These are phyloP conservation scores for Teinopalpus imperialis DNA, from an alignment of 2,888 invertebrate species.

Conservation along the genomic window DNA sequence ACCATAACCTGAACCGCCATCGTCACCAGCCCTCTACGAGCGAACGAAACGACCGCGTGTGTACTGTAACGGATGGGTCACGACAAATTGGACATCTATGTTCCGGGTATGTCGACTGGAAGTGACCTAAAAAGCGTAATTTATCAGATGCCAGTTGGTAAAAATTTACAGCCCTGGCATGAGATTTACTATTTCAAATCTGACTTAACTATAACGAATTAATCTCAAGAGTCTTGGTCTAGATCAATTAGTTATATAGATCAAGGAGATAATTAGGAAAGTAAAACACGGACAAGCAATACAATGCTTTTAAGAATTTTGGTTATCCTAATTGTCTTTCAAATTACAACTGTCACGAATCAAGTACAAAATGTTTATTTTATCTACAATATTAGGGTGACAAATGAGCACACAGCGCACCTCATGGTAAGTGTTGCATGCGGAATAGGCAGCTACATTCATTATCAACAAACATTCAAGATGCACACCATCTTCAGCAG, in stretches of 20 bases:
- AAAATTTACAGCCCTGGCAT: not conserved
- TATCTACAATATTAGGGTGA: too few relatives aligned
- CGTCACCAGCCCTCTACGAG: not conserved
- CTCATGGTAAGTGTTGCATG: too few relatives aligned
- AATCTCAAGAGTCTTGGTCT: not conserved
- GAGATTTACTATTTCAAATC: too few relatives aligned
- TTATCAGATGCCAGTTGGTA: not conserved
- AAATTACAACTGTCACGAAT: too few relatives aligned
- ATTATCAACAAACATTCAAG: too few relatives aligned
- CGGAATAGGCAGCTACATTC: too few relatives aligned
- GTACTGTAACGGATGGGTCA: not conserved
- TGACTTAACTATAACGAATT: not conserved
- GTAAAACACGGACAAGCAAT: too few relatives aligned
- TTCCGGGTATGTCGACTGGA: constrained; percentile 7
- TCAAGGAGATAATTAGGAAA: not conserved
- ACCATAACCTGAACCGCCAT: not conserved
- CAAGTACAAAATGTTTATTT: too few relatives aligned
- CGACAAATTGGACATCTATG: constrained; percentile 1
- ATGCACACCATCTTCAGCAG: too few relatives aligned
- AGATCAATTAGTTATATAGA: not conserved
- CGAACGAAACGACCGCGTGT: not conserved
- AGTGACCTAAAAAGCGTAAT: not conserved
- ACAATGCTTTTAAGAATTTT: too few relatives aligned
- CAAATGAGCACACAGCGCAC: too few relatives aligned
- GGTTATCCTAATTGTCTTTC: too few relatives aligned